Evolutionary conservation across 2,113 vertebrate species (phyloP).

Genomic region (Zosterops hypoxanthus): DNA sequence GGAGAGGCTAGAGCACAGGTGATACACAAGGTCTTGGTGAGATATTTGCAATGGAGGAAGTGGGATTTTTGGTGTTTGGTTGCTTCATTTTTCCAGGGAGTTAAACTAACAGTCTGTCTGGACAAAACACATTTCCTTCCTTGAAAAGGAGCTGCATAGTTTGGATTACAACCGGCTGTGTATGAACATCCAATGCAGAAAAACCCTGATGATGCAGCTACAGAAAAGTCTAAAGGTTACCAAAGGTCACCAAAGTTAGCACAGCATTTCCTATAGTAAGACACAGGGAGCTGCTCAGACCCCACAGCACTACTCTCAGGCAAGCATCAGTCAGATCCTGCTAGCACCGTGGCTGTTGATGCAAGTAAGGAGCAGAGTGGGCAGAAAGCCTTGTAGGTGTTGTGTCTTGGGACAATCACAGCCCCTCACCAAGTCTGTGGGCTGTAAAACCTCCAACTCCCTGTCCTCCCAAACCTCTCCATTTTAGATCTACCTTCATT

Average conservation of each 20-base stretch:
- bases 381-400: not conserved
- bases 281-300: not conserved
- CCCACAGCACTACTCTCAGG: rapidly evolving
- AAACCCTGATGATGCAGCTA: not conserved
- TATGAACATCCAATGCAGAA: not conserved
- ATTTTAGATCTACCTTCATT: rapidly evolving
- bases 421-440: not conserved
- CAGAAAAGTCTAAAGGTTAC: not conserved
- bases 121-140: not conserved
- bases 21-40: not conserved
- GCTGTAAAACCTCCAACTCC: not conserved
- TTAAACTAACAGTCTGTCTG: not conserved
- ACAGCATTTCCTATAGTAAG: not conserved
- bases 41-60: not conserved
- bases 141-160: not conserved
- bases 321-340: not conserved
- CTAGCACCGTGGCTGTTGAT: not conserved
- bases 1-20: not conserved
- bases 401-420: not conserved
- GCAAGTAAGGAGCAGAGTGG: not conserved
- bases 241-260: not conserved
- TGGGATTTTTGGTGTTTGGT: not conserved
- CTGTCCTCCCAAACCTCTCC: not conserved
- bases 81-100: not conserved
- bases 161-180: not conserved